phyloP scores from a whole-genome alignment of 2,888 invertebrate species.

The Argyresthia albistria region DNA sequence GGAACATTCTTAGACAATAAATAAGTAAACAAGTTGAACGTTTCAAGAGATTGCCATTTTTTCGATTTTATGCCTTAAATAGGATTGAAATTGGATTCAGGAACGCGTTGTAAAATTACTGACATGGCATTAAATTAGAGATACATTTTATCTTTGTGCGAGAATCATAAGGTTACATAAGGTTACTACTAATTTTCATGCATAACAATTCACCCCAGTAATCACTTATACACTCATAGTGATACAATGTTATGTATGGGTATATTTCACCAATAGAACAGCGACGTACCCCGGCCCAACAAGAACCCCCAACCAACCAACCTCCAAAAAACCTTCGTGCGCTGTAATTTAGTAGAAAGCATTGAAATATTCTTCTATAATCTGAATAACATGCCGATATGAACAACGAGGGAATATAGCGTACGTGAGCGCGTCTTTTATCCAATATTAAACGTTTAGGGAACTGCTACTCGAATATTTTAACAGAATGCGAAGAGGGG shows the following conservation, averaged over 20 bases:
- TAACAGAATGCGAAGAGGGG: conserved; percentile 48
- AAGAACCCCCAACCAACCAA: too few species aligned
- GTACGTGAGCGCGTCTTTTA: conserved; percentile 64
- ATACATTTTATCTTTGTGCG: too few species aligned
- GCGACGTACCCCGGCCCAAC: too few species aligned
- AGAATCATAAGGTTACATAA: too few species aligned
- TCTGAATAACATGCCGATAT: conserved; percentile 72
- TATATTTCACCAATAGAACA: neutral
- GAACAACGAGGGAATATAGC: conserved; percentile 67
- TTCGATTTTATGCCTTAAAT: too few species aligned
- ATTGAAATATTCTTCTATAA: conserved; percentile 73
- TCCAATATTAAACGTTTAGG: conserved; percentile 69
- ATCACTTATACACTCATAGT: neutral
- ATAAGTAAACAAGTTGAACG: too few species aligned
- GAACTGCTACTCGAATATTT: conserved; percentile 58
- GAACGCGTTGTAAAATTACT: neutral
- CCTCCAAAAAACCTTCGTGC: conserved; percentile 61
- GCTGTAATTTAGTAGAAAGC: conserved; percentile 72
- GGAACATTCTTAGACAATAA: too few species aligned
- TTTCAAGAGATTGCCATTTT: too few species aligned
- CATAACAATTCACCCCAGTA: neutral
- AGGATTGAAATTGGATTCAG: too few species aligned
- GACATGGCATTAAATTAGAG: too few species aligned
- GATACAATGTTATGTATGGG: neutral
- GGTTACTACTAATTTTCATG: too few species aligned